Conservation (phyloP, 2,888 invertebrate genomes). For the Cheilosia impressa region DNA sequence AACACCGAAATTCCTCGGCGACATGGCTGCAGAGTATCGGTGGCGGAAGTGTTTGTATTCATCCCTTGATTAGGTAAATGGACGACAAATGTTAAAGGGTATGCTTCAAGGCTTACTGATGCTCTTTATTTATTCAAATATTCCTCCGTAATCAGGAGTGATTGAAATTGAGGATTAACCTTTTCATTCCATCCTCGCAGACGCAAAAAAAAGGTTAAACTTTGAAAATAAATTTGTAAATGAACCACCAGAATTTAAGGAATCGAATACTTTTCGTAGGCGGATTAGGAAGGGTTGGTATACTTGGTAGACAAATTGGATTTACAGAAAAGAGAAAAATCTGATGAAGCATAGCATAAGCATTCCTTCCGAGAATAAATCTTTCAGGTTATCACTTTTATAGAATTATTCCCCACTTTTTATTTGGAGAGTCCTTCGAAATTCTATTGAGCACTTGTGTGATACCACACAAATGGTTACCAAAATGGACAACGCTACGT, state of each 20-base stretch:
- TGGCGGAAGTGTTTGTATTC: too few species aligned
- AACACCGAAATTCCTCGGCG: too few species aligned
- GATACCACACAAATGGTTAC: too few species aligned
- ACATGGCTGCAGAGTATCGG: too few species aligned
- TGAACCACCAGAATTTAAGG: constrained; percentile 35
- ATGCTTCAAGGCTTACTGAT: constrained; percentile 15
- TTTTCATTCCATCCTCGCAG: constrained; percentile 29
- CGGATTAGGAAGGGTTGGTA: neutral
- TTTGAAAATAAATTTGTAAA: constrained; percentile 42
- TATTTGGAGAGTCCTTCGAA: neutral
- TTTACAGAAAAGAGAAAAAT: neutral
- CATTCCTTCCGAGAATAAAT: neutral
- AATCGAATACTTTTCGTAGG: constrained; percentile 13
- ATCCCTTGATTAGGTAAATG: neutral
- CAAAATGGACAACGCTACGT: too few species aligned
- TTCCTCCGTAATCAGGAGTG: constrained; percentile 60
- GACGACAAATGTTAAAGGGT: constrained; percentile 14
- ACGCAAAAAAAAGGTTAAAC: constrained; percentile 30
- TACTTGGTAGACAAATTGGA: constrained; percentile 1
- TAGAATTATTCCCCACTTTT: neutral
- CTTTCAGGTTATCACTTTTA: neutral
- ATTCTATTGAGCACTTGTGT: too few species aligned
- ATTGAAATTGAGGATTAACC: constrained; percentile 63
- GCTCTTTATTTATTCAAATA: constrained; percentile 65
- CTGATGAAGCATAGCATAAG: neutral